A percentile compares a stretch with the other conserved stretches of the same genome.
These are phyloP conservation scores for Stigmatopora nigra DNA, from an alignment of 2,113 vertebrate genomes.

Conservation along the genomic window DNA sequence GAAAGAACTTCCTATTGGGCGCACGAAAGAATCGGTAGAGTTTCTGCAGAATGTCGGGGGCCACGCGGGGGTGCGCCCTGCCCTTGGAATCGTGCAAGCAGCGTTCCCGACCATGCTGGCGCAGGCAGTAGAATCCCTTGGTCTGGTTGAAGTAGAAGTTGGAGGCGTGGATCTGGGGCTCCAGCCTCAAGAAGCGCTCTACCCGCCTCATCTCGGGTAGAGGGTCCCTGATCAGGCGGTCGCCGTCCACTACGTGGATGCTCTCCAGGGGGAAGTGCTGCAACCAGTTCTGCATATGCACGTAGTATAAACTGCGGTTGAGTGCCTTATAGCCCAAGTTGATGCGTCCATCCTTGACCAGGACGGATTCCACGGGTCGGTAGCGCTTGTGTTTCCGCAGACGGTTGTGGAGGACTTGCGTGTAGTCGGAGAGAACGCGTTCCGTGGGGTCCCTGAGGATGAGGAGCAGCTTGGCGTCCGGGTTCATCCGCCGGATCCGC, in stretches of 20 bases:
- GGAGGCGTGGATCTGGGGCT: constrained; percentile 84
- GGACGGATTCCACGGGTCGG: constrained; percentile 81
- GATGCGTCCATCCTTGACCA: constrained; percentile 80
- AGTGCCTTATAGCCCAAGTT: constrained; percentile 94
- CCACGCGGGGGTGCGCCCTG: constrained; percentile 82
- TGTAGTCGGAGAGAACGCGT: constrained; percentile 93
- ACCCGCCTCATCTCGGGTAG: constrained; percentile 89
- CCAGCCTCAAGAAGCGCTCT: constrained; percentile 82
- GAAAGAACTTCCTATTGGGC: constrained; percentile 90
- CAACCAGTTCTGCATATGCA: constrained; percentile 90
- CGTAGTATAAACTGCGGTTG: constrained; percentile 88
- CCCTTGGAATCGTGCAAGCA: constrained; percentile 95
- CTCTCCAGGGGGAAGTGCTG: constrained; percentile 77
- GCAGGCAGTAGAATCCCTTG: constrained; percentile 92
- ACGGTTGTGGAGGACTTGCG: constrained; percentile 92
- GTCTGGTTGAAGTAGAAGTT: constrained; percentile 99
- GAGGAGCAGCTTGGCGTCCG: constrained; percentile 79
- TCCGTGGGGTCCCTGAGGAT: constrained; percentile 92
- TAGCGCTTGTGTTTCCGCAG: constrained; percentile 88
- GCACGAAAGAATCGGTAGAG: constrained; percentile 86
- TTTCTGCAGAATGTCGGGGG: constrained; percentile 77
- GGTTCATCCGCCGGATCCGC: constrained; percentile 81
- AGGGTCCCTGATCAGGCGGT: constrained; percentile 85
- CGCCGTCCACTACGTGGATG: constrained; percentile 91
- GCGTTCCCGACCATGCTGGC: constrained; percentile 80